phyloP scores from a whole-genome alignment of 2,113 vertebrate species.

The Sardina pilchardus region DNA sequence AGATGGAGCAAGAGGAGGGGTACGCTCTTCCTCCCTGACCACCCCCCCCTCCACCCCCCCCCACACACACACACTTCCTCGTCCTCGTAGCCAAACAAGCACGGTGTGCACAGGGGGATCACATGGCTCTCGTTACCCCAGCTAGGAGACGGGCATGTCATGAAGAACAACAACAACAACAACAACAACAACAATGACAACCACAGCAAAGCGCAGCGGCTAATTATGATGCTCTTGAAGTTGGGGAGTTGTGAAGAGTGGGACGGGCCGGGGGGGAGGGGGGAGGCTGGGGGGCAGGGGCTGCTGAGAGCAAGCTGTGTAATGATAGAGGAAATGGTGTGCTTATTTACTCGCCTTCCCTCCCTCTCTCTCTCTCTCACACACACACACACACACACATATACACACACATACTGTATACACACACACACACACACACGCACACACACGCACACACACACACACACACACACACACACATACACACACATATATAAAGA shows the following conservation, averaged over 20 bases:
- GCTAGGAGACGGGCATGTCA: constrained; percentile 39
- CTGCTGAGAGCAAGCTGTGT: constrained; percentile 50
- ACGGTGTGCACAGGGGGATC: neutral
- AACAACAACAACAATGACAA: constrained; percentile 54
- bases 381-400: neutral
- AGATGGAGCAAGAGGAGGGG: neutral
- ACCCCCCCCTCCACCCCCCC: neutral
- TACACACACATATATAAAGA: neutral
- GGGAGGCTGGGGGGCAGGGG: neutral
- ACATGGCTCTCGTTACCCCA: neutral
- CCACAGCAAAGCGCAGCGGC: constrained; percentile 38
- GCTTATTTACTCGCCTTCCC: neutral
- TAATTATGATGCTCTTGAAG: constrained; percentile 30
- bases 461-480: neutral
- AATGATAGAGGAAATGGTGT: constrained; percentile 37
- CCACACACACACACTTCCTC: no score
- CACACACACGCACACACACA: neutral
- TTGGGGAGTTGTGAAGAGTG: constrained; percentile 17
- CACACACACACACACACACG: neutral
- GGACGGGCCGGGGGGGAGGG: neutral
- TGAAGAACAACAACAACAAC: constrained; percentile 55
- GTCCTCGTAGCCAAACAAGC: neutral
- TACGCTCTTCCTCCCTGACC: constrained; percentile 28
- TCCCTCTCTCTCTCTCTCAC: neutral
- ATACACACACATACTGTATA: no score